Evolutionary conservation across 2,113 vertebrate genomes (phyloP).

Genomic region (Spermophilus dauricus): DNA sequence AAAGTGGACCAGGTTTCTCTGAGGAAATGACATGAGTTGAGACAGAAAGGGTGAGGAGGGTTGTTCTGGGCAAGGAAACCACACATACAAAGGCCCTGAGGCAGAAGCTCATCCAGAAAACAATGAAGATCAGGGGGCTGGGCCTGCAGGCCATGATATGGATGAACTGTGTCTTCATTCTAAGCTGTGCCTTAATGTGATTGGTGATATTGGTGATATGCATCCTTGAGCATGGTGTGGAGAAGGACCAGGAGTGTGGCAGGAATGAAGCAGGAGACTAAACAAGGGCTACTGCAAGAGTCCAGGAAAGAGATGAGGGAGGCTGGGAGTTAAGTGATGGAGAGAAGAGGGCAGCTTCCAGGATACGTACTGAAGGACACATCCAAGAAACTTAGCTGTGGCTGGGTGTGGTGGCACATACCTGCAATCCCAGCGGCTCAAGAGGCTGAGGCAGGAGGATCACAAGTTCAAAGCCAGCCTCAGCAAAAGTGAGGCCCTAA

Average conservation of each 20-base stretch:
- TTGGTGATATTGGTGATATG: too few relatives aligned
- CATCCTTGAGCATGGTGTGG: neutral
- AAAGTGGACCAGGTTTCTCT: neutral
- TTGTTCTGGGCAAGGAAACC: neutral
- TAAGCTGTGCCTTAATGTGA: fast-evolving
- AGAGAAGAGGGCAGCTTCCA: neutral
- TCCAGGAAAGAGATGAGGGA: neutral
- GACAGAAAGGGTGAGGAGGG: neutral
- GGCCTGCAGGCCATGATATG: neutral
- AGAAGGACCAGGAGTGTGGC: neutral
- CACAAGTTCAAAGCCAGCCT: too few relatives aligned
- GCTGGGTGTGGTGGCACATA: too few relatives aligned
- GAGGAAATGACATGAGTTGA: neutral
- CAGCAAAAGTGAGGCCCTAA: too few relatives aligned
- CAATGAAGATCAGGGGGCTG: neutral
- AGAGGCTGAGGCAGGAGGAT: too few relatives aligned
- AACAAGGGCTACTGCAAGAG: neutral
- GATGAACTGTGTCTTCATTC: neutral
- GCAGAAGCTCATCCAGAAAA: neutral
- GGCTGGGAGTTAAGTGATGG: neutral
- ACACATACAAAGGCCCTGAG: neutral
- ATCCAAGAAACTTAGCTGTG: too few relatives aligned
- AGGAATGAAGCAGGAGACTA: neutral
- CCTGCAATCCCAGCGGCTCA: too few relatives aligned
- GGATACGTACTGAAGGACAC: neutral